Evolutionary conservation across 1,140 invertebrate species (phyloP).

Genomic region (Drosophila albomicans): DNA sequence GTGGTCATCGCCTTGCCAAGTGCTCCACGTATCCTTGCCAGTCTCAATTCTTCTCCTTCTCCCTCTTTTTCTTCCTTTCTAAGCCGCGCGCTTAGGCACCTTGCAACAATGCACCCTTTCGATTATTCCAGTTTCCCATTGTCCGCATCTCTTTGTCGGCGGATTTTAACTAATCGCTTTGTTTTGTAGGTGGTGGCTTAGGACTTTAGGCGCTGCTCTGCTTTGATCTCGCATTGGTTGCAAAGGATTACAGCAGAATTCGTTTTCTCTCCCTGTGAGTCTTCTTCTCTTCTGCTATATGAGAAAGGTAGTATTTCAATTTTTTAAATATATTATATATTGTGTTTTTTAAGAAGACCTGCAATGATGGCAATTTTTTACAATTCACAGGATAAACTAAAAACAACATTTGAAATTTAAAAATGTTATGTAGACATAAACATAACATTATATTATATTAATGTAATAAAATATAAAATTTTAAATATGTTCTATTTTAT

Average conservation of each 20-base stretch:
- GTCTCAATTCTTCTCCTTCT: neutral
- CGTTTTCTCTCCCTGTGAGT: neutral
- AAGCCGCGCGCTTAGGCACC: slow-evolving; percentile 45
- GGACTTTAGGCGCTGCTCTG: slow-evolving; percentile 9
- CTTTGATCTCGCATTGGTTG: slow-evolving; percentile 51
- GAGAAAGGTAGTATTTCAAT: neutral
- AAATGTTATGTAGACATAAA: too few relatives aligned
- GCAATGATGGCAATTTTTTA: too few relatives aligned
- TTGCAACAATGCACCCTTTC: slow-evolving; percentile 56
- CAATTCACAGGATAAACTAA: too few relatives aligned
- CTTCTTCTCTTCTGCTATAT: neutral
- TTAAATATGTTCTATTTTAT: too few relatives aligned
- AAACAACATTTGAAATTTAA: too few relatives aligned
- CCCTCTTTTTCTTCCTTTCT: slow-evolving; percentile 12
- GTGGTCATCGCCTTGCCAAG: slow-evolving; percentile 26
- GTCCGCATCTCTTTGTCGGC: slow-evolving; percentile 45
- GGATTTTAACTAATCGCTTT: slow-evolving; percentile 56
- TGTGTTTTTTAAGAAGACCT: slow-evolving; percentile 1
- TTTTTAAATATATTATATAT: too few relatives aligned
- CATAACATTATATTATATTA: too few relatives aligned
- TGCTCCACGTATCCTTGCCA: neutral
- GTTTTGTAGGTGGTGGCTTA: slow-evolving; percentile 63
- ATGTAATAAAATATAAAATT: too few relatives aligned
- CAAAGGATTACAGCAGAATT: slow-evolving; percentile 38
- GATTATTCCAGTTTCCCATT: slow-evolving; percentile 12